Conservation (phyloP, 2,888 invertebrate genomes). For the Periphyllus acericola region DNA sequence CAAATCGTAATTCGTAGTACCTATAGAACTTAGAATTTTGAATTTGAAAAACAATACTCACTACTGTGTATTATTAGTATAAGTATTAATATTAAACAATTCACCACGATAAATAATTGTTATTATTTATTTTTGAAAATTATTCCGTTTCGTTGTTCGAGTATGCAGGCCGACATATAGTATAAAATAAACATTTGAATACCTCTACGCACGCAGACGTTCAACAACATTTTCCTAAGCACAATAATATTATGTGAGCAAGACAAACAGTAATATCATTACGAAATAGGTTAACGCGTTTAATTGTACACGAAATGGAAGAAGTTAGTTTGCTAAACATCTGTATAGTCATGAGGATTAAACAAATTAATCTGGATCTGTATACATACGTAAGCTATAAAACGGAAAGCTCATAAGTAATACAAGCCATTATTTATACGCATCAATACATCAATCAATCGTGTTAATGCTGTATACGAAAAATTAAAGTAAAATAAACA, state of each 20-base stretch:
- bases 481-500: not conserved
- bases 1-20: no score
- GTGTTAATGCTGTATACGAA: not conserved
- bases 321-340: slow-evolving; percentile 2
- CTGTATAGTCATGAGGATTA: slow-evolving; percentile 2
- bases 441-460: not conserved
- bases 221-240: not conserved
- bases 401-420: not conserved
- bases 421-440: not conserved
- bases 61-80: no score
- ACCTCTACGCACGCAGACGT: not conserved
- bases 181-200: not conserved
- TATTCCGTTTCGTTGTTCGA: no score
- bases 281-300: not conserved
- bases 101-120: no score
- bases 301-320: not conserved
- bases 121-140: no score
- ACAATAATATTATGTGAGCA: not conserved
- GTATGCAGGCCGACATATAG: no score
- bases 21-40: no score
- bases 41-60: no score
- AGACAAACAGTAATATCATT: slow-evolving; percentile 6
- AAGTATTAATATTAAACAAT: no score
- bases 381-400: not conserved
- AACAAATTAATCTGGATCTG: slow-evolving; percentile 6